These are phyloP conservation scores for Drosophila algonquin DNA, from an alignment of 2,888 invertebrate species.

Conservation along the genomic window DNA sequence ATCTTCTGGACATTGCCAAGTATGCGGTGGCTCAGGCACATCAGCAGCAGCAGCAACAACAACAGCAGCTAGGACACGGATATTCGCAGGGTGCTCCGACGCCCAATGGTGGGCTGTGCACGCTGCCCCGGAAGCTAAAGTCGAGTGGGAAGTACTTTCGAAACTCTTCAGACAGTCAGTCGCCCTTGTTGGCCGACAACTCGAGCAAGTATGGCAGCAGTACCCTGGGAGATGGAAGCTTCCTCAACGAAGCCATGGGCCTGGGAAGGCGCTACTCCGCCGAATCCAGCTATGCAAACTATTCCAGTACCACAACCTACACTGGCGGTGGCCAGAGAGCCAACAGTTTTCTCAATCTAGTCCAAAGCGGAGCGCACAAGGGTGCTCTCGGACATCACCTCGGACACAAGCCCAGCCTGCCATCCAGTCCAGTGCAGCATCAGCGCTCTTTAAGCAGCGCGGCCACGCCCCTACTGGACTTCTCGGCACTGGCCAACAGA, in stretches of 20 bases:
- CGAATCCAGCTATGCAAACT: conserved; percentile 84
- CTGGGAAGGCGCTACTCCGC: conserved; percentile 84
- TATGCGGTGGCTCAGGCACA: conserved; percentile 81
- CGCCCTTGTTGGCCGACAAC: conserved; percentile 87
- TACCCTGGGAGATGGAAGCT: conserved; percentile 87
- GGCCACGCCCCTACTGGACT: conserved; percentile 82
- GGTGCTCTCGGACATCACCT: conserved; percentile 51
- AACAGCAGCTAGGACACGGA: conserved; percentile 21
- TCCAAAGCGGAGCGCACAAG: conserved; percentile 83
- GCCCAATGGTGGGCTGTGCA: conserved; percentile 85
- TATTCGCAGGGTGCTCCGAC: conserved; percentile 1
- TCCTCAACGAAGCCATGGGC: conserved; percentile 85
- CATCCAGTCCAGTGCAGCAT: conserved; percentile 87
- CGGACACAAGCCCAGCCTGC: conserved; percentile 86
- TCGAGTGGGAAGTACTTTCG: conserved; percentile 82
- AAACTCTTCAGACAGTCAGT: conserved; percentile 88
- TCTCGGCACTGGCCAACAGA: conserved; percentile 76
- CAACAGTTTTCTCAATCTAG: conserved; percentile 89
- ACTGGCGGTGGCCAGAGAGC: conserved; percentile 85
- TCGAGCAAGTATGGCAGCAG: conserved; percentile 89
- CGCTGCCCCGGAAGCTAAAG: conserved; percentile 86
- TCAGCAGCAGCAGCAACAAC: conserved; percentile 40
- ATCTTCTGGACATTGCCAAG: conserved; percentile 83
- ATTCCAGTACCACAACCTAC: conserved; percentile 78
- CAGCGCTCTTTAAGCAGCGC: conserved; percentile 83